Evolutionary conservation across 2,113 vertebrate genomes (phyloP), one percentile per base, ranked within the genome.

Genomic region (Dromas ardeola): DNA sequence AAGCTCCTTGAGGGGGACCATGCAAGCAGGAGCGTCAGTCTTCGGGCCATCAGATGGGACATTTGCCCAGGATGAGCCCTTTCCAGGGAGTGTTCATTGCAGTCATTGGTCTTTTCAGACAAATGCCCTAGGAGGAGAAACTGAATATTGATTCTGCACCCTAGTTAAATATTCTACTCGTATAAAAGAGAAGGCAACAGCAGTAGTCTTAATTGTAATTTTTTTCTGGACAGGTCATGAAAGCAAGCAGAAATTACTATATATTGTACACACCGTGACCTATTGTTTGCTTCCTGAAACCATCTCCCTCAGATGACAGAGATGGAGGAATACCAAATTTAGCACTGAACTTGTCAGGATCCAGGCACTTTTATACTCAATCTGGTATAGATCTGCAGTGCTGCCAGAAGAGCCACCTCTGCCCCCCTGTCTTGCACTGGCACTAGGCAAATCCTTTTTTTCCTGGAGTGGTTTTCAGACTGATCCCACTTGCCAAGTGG

Each of bases 181-280:
- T 49, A 22, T 62, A 12, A 58, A 73, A 78, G 23, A 69, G 40
- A 86, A 43, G 12, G 16, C 45, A 53, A 66, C 6, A 42, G 34
- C 21, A 36, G n/a, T 63, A 80, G 30, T 36, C 13, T 80, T 67
- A 6, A 25, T 49, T 63, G 2, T 23, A 38, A 4, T 32, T 34
- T 50, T 65, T 67, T 89, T 53, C 40, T 66, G 32, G 25, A 17
- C 5, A 7, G 5, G 8, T 73, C 10, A 34, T 50, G 38, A 55
- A 79, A 79, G 25, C 2, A 78, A 79, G 42, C 66, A 93, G 70
- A 42, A 80, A 58, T 76, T n/a, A 15, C 34, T 84, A 2, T 34
- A 2, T 3, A 9, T n/a, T 74, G 15, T 61, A 49, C 26, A 18
- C 3, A 47, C 29, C 2, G 0, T 36, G 45, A 93, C 10, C 50